Evolutionary conservation across 2,113 vertebrate species (phyloP).

Genomic region (Oreocharis arfaki): DNA sequence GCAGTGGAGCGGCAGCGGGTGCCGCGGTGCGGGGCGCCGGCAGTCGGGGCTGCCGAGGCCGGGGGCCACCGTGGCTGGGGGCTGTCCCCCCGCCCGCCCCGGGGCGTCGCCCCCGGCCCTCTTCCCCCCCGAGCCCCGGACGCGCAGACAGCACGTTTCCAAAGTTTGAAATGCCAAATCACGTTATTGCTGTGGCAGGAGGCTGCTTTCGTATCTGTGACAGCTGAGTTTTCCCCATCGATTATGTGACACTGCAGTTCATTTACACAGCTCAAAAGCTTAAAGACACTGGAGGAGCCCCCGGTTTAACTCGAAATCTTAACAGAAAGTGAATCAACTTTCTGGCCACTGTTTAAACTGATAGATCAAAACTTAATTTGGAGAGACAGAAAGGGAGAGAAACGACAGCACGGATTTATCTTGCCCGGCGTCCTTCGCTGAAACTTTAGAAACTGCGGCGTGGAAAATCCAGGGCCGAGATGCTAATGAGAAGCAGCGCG

Average conservation of each 20-base stretch:
- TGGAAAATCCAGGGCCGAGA: neutral
- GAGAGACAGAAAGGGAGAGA: constrained; percentile 54
- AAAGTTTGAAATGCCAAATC: constrained; percentile 74
- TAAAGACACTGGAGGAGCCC: constrained; percentile 52
- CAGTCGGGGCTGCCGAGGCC: neutral
- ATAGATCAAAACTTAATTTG: constrained; percentile 57
- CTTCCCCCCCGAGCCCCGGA: neutral
- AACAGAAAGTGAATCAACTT: constrained; percentile 58
- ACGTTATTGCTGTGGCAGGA: constrained; percentile 70
- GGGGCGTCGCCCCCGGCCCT: neutral
- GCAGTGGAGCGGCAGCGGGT: neutral
- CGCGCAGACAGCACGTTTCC: constrained; percentile 54
- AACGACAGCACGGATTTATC: constrained; percentile 47
- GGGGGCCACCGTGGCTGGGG: neutral
- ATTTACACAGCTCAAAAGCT: constrained; percentile 70
- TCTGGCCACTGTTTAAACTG: constrained; percentile 40
- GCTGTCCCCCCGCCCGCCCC: neutral
- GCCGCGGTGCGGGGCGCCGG: neutral
- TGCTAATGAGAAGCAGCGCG: neutral
- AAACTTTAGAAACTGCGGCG: constrained; percentile 37
- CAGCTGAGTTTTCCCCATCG: constrained; percentile 84
- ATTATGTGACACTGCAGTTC: constrained; percentile 87
- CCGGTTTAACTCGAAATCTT: constrained; percentile 33
- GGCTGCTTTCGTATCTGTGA: constrained; percentile 78
- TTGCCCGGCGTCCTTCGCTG: constrained; percentile 11